Conservation (phyloP, 2,888 invertebrate genomes). For the Noctua comes region DNA sequence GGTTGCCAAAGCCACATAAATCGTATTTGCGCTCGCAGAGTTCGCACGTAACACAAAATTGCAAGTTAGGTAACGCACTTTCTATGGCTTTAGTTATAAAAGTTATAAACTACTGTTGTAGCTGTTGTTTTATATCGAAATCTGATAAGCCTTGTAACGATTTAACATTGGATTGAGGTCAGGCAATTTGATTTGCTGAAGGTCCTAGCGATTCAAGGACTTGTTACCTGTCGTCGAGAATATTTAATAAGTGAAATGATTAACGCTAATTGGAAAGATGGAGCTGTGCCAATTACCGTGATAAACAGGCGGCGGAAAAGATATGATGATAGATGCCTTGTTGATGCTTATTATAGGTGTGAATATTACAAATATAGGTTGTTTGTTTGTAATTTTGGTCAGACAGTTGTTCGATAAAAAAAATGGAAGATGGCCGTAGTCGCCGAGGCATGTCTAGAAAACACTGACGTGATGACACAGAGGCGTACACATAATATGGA, state of each 20-base stretch:
- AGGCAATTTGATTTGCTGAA: constrained; percentile 42
- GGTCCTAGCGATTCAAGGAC: constrained; percentile 57
- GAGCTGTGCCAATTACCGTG: constrained; percentile 36
- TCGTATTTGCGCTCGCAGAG: constrained; percentile 45
- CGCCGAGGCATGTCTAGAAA: neutral
- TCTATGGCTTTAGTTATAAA: constrained; percentile 61
- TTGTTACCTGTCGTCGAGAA: constrained; percentile 34
- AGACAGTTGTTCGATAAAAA: neutral
- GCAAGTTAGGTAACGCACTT: constrained; percentile 67
- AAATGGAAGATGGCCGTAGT: neutral
- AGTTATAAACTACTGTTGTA: constrained; percentile 39
- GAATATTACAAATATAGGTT: constrained; percentile 27
- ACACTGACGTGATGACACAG: neutral
- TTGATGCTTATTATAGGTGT: constrained; percentile 18
- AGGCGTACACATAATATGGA: neutral
- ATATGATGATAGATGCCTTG: constrained; percentile 37
- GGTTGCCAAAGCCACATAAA: constrained; percentile 48
- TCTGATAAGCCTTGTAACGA: constrained; percentile 67
- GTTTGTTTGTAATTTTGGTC: constrained; percentile 19
- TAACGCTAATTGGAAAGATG: constrained; percentile 43
- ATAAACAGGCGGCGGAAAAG: constrained; percentile 23
- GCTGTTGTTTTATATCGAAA: constrained; percentile 59
- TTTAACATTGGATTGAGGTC: constrained; percentile 61
- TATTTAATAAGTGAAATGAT: constrained; percentile 22
- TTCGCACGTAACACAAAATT: constrained; percentile 64